These are phyloP conservation scores for Tretioscincus oriximinensis DNA, from an alignment of 2,113 vertebrate genomes.

Conservation along the genomic window DNA sequence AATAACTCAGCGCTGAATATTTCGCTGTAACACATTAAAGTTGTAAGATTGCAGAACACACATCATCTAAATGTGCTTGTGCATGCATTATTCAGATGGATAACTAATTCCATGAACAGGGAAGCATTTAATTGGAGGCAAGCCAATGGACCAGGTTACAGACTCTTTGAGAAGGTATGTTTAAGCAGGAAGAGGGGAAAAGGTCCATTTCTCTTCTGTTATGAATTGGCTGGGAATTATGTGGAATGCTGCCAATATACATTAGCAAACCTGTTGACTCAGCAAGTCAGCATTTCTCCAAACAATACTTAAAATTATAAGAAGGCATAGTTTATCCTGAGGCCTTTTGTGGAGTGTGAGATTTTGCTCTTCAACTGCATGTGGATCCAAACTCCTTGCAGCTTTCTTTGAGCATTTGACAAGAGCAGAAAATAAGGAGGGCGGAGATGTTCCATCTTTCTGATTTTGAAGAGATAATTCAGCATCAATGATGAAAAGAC, in stretches of 20 bases:
- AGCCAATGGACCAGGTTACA: neutral
- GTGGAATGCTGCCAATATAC: neutral
- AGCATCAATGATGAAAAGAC: no score
- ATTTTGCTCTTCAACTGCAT: neutral
- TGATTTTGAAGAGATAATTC: neutral
- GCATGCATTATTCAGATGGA: no score
- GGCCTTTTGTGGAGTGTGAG: neutral
- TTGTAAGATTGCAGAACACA: neutral
- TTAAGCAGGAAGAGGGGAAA: neutral
- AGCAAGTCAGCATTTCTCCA: neutral
- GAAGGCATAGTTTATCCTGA: neutral
- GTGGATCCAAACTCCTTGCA: neutral
- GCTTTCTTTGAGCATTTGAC: neutral
- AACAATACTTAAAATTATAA: neutral
- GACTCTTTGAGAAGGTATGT: neutral
- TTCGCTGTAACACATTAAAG: neutral
- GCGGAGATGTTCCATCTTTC: neutral
- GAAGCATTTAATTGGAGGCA: no score
- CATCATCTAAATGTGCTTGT: no score
- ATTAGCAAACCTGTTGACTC: neutral
- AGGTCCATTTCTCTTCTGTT: neutral
- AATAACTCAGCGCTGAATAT: neutral
- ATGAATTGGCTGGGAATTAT: neutral
- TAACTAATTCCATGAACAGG: no score
- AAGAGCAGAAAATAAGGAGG: neutral